Percentiles rank a stretch among this genome's conserved stretches.
Conservation (phyloP, 1,140 invertebrate genomes). For the Acyrthosiphon pisum region DNA sequence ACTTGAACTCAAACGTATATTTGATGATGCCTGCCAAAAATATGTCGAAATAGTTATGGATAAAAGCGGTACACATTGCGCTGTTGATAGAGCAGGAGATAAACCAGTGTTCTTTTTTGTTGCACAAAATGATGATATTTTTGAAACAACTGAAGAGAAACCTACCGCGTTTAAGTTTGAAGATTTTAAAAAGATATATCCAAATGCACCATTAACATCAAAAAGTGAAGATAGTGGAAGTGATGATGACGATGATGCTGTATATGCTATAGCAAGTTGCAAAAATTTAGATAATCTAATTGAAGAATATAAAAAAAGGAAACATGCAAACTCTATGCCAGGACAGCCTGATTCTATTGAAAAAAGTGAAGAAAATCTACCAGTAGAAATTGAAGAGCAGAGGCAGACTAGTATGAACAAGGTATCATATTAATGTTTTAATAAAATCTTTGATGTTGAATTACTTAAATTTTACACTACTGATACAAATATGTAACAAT, state of each 20-base stretch:
- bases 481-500: neutral
- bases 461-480: neutral
- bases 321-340: constrained; percentile 68
- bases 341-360: constrained; percentile 59
- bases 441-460: neutral
- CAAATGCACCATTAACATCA: constrained; percentile 49
- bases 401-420: constrained; percentile 79
- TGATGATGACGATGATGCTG: constrained; percentile 59
- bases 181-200: constrained; percentile 49
- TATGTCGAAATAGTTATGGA: constrained; percentile 72
- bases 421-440: constrained; percentile 64
- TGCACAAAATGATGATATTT: constrained; percentile 71
- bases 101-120: constrained; percentile 72
- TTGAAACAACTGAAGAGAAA: constrained; percentile 62
- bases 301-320: constrained; percentile 70
- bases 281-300: constrained; percentile 64
- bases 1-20: constrained; percentile 64
- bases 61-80: constrained; percentile 67
- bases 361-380: constrained; percentile 65
- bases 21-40: constrained; percentile 70
- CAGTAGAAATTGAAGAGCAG: constrained; percentile 78
- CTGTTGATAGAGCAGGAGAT: constrained; percentile 68
- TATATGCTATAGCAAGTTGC: constrained; percentile 66
- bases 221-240: constrained; percentile 49
- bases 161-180: constrained; percentile 23